These are phyloP conservation scores for Metallyticus violacea DNA, from an alignment of 2,888 invertebrate genomes.

Conservation along the genomic window DNA sequence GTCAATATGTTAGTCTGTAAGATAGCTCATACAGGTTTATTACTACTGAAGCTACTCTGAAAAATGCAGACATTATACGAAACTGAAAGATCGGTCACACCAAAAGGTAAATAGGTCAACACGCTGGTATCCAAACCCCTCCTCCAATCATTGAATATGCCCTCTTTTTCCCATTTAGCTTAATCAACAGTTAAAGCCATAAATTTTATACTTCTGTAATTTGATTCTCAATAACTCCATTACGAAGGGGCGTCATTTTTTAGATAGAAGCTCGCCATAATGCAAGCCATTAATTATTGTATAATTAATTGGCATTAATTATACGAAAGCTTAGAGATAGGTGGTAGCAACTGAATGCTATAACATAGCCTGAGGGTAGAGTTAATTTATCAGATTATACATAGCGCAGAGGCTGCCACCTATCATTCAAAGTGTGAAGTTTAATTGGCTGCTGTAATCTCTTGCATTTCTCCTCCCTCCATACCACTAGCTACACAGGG, in stretches of 20 bases:
- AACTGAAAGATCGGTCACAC: no score
- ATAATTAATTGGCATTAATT: constrained; percentile 16
- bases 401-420: not conserved
- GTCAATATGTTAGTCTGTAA: no score
- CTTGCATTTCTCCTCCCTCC: not conserved
- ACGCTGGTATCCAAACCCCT: not conserved
- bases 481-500: no score
- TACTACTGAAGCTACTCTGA: no score
- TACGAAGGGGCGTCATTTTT: not conserved
- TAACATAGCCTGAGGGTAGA: not conserved
- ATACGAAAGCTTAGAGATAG: not conserved
- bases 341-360: not conserved
- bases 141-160: not conserved
- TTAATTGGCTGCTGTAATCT: not conserved
- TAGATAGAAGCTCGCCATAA: not conserved
- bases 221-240: not conserved
- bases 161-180: not conserved
- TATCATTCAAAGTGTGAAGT: constrained; percentile 13
- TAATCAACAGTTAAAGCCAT: not conserved
- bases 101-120: not conserved
- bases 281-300: constrained; percentile 12
- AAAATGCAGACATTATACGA: no score
- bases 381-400: constrained; percentile 8
- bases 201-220: not conserved
- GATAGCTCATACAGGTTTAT: no score